phyloP scores from a whole-genome alignment of 2,113 vertebrate genomes.

The Aleadryas rufinucha region DNA sequence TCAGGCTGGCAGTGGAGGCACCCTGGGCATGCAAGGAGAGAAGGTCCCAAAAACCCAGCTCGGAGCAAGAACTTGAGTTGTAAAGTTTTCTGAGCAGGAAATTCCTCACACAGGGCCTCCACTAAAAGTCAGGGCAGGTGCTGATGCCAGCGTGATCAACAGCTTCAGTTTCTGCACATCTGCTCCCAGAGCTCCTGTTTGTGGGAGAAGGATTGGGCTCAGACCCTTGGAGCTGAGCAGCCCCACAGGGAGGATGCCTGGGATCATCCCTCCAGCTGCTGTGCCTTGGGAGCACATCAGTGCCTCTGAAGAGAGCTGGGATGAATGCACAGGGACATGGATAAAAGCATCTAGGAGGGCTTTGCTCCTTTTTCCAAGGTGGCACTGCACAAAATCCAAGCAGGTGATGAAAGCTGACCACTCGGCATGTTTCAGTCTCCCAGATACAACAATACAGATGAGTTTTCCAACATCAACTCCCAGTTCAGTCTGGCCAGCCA shows the following conservation, averaged over 20 bases:
- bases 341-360: not conserved
- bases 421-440: not conserved
- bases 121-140: not conserved
- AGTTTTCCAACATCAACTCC: not conserved
- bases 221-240: not conserved
- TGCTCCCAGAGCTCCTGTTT: not conserved
- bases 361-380: not conserved
- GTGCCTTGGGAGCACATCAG: not conserved
- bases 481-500: not conserved
- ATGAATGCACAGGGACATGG: not conserved
- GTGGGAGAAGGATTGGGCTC: not conserved
- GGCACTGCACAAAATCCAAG: not conserved
- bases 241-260: not conserved
- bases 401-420: not conserved
- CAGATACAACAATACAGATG: not conserved
- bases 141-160: not conserved
- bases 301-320: not conserved
- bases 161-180: not conserved
- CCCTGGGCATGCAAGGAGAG: not conserved
- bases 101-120: not conserved
- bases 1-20: not conserved
- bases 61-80: rapidly evolving
- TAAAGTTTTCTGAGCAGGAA: not conserved
- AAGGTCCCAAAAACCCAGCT: not conserved
- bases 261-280: not conserved